Evolutionary conservation across 1,140 invertebrate species (phyloP).

Genomic region (Belonocnema kinseyi): DNA sequence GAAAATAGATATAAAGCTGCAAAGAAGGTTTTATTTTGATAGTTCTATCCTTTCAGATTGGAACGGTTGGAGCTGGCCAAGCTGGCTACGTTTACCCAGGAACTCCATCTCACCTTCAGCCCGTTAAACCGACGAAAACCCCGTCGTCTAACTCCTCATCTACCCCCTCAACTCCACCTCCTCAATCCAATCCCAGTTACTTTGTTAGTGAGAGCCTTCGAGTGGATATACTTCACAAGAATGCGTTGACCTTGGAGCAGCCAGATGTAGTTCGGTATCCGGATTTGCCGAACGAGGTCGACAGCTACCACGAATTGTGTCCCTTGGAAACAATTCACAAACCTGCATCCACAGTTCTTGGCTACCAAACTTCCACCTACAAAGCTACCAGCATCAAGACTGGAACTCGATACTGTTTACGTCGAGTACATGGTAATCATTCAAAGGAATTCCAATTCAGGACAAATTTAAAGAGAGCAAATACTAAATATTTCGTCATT

Average conservation of each 20-base stretch:
- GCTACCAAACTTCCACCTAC: slow-evolving; percentile 91
- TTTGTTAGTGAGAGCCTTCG: slow-evolving; percentile 87
- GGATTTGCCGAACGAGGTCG: slow-evolving; percentile 90
- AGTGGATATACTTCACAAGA: slow-evolving; percentile 85
- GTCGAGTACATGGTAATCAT: slow-evolving; percentile 88
- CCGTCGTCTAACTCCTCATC: slow-evolving; percentile 70
- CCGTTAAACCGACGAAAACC: slow-evolving; percentile 72
- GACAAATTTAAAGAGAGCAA: no score
- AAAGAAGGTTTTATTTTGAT: not conserved
- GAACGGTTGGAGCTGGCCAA: slow-evolving; percentile 58
- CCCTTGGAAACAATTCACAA: slow-evolving; percentile 85
- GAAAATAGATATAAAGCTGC: not conserved
- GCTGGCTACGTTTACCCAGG: slow-evolving; percentile 80
- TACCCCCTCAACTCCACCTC: slow-evolving; percentile 75
- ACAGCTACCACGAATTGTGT: slow-evolving; percentile 92
- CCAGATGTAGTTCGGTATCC: slow-evolving; percentile 81
- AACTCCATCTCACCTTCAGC: slow-evolving; percentile 79
- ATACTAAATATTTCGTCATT: no score
- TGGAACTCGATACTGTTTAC: slow-evolving; percentile 89
- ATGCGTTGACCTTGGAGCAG: slow-evolving; percentile 83
- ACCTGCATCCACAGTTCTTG: slow-evolving; percentile 79
- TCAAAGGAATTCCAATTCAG: not conserved
- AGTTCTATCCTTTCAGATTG: slow-evolving; percentile 54
- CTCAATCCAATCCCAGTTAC: slow-evolving; percentile 75
- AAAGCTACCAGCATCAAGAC: slow-evolving; percentile 93